phyloP scores from a whole-genome alignment of 2,888 invertebrate species.

The Halictus ligatus region DNA sequence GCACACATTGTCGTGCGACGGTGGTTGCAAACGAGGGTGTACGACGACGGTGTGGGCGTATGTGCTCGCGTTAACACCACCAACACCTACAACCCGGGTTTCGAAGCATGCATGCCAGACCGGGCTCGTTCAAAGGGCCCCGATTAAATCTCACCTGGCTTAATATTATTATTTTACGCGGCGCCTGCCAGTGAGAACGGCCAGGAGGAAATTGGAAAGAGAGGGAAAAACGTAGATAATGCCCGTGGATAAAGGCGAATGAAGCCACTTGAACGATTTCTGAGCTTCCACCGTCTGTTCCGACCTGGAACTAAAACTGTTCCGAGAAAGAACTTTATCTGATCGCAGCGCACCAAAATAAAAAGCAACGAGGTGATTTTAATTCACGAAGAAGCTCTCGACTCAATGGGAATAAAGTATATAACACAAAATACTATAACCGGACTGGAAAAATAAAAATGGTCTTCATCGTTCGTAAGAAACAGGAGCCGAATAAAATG shows the following conservation, averaged over 20 bases:
- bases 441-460: background rate
- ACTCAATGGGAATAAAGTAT: background rate
- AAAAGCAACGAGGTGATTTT: background rate
- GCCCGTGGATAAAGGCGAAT: conserved; percentile 27
- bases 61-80: conserved; percentile 14
- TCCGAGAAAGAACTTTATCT: background rate
- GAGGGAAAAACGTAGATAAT: conserved; percentile 26
- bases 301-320: background rate
- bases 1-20: background rate
- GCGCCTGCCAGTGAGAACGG: conserved; percentile 57
- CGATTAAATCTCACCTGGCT: conserved; percentile 79
- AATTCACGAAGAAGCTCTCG: background rate
- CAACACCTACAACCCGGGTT: conserved; percentile 44
- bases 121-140: conserved; percentile 76
- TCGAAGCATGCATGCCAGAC: conserved; percentile 75
- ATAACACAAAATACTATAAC: background rate
- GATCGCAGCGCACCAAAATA: background rate
- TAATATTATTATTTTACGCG: conserved; percentile 80
- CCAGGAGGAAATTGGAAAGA: conserved; percentile 31
- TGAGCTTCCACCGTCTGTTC: background rate
- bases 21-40: background rate
- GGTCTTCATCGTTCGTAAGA: background rate
- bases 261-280: conserved; percentile 15
- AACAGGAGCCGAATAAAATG: background rate
- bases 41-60: background rate